Percentiles rank a stretch among this genome's conserved stretches.
These are phyloP conservation scores for Lepidocyrtoides sp. DNA, from an alignment of 2,888 invertebrate genomes.

Conservation along the genomic window DNA sequence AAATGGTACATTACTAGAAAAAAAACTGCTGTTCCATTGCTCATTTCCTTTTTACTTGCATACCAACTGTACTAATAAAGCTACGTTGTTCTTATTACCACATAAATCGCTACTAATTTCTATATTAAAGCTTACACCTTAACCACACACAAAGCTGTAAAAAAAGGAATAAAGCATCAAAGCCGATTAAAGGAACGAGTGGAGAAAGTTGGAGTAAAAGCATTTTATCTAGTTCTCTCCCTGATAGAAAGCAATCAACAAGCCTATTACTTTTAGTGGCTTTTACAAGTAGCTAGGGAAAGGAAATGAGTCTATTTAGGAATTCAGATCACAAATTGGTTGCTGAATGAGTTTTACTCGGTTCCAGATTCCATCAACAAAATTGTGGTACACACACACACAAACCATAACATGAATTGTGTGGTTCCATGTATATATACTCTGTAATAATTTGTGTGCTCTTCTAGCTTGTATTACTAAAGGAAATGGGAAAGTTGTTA, in stretches of 20 bases:
- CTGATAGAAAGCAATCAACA: conserved; percentile 17
- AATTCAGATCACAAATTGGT: conserved; percentile 58
- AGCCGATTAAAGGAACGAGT: neutral
- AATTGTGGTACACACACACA: conserved; percentile 5
- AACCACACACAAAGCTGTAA: too few relatives aligned
- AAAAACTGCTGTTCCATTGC: neutral
- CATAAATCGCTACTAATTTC: too few relatives aligned
- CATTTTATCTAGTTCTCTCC: neutral
- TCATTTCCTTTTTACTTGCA: neutral
- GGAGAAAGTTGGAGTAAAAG: conserved; percentile 11
- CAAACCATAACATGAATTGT: too few relatives aligned
- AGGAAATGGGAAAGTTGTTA: too few relatives aligned
- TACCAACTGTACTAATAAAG: too few relatives aligned
- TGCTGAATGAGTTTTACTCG: conserved; percentile 19
- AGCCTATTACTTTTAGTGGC: conserved; percentile 44
- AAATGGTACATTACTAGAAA: neutral
- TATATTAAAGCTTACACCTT: too few relatives aligned
- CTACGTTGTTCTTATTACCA: too few relatives aligned
- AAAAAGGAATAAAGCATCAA: neutral
- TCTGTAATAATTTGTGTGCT: too few relatives aligned
- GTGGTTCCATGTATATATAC: too few relatives aligned
- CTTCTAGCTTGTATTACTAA: too few relatives aligned
- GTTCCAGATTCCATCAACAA: neutral
- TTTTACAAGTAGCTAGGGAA: conserved; percentile 13
- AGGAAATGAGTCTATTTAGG: conserved; percentile 57